phyloP scores from a whole-genome alignment of 2,888 invertebrate species.

The Azorinus chamasolen region DNA sequence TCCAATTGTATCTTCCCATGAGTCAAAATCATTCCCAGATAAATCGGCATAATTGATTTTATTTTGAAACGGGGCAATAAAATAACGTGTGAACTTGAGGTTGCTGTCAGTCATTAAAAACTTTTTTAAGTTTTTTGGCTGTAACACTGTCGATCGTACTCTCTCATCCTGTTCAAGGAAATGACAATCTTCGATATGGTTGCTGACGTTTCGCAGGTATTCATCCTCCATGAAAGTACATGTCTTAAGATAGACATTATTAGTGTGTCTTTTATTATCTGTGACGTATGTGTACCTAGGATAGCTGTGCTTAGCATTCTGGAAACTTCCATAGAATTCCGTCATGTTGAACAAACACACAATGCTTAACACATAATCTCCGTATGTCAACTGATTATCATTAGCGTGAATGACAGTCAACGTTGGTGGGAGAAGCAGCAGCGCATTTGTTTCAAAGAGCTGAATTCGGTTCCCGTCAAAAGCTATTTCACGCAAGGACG shows the following conservation, averaged over 20 bases:
- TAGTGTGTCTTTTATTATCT: too few species aligned
- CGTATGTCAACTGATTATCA: slow-evolving; percentile 40
- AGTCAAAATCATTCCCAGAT: slow-evolving; percentile 19
- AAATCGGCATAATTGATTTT: slow-evolving; percentile 8
- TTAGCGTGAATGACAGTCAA: slow-evolving; percentile 19
- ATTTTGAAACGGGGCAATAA: background rate
- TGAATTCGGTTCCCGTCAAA: slow-evolving; percentile 32
- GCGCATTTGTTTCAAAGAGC: slow-evolving; percentile 22
- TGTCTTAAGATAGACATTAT: too few species aligned
- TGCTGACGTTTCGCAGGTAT: background rate
- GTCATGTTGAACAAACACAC: slow-evolving; percentile 11
- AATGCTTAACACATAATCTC: slow-evolving; percentile 33
- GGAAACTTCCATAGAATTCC: background rate
- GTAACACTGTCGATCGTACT: background rate
- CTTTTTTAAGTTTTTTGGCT: slow-evolving; percentile 1
- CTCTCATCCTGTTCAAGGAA: background rate
- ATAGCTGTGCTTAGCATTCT: too few species aligned
- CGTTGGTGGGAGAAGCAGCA: slow-evolving; percentile 19
- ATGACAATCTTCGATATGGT: background rate
- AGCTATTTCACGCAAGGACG: slow-evolving; percentile 32
- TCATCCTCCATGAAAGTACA: slow-evolving; percentile 17
- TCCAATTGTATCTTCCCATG: slow-evolving; percentile 13
- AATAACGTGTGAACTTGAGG: background rate
- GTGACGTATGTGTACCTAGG: too few species aligned
- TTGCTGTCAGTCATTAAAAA: slow-evolving; percentile 11